Conservation (phyloP, 2,888 invertebrate species). For the Scrobipalpa costella region DNA sequence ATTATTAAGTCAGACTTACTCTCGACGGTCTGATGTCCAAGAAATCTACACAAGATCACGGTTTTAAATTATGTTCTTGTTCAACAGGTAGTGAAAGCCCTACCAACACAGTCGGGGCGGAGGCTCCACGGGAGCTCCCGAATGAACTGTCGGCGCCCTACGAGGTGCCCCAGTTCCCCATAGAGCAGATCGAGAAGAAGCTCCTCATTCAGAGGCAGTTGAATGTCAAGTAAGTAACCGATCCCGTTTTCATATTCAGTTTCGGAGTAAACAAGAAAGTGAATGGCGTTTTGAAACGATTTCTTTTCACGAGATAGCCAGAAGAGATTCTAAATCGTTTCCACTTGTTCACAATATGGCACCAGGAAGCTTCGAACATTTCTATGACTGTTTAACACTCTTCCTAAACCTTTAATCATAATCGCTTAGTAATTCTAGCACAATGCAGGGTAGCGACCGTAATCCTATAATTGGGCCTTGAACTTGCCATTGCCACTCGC, state of each 20-base stretch:
- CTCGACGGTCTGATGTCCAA: no score
- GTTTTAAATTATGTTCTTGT: slow-evolving; percentile 1
- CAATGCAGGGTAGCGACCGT: slow-evolving; percentile 28
- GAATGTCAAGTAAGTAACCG: slow-evolving; percentile 88
- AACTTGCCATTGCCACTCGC: slow-evolving; percentile 35
- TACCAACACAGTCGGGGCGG: slow-evolving; percentile 80
- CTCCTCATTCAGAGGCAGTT: slow-evolving; percentile 93
- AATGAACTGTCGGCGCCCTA: slow-evolving; percentile 97
- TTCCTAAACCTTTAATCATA: neutral
- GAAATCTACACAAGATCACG: no score
- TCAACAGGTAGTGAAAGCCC: slow-evolving; percentile 87
- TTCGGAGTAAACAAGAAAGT: no score
- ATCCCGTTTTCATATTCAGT: neutral
- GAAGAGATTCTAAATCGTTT: neutral
- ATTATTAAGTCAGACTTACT: no score
- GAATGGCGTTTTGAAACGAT: neutral
- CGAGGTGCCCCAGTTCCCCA: slow-evolving; percentile 98
- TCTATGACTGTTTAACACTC: neutral
- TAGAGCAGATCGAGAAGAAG: slow-evolving; percentile 97
- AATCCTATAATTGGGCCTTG: slow-evolving; percentile 50
- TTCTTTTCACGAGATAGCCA: neutral
- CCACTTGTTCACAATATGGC: neutral
- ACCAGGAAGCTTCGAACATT: neutral
- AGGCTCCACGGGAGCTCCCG: slow-evolving; percentile 82
- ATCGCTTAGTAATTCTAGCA: slow-evolving; percentile 1